phyloP scores from a whole-genome alignment of 2,113 vertebrate genomes.

The Hemiscyllium ocellatum region DNA sequence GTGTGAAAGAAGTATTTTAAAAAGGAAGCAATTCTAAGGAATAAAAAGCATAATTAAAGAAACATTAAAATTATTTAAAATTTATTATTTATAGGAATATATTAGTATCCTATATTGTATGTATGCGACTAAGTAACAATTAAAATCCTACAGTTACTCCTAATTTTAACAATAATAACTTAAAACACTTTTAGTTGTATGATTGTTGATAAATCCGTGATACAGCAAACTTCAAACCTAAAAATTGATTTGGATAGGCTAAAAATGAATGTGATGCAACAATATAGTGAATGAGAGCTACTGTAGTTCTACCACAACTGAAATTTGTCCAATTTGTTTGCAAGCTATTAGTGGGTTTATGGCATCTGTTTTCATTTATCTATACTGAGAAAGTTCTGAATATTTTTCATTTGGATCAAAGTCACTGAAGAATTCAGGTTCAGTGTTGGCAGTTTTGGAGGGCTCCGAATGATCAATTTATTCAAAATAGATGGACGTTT shows the following conservation, averaged over 20 bases:
- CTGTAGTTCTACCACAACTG: not conserved
- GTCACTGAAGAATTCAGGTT: slow-evolving; percentile 36
- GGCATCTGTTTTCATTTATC: slow-evolving; percentile 35
- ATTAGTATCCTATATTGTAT: not conserved
- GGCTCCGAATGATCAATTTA: not conserved
- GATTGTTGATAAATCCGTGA: not conserved
- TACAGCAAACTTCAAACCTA: not conserved
- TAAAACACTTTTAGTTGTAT: not conserved
- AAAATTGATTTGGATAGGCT: not conserved
- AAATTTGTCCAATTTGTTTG: slow-evolving; percentile 37
- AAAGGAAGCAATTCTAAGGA: not conserved
- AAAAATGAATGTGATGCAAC: slow-evolving; percentile 6
- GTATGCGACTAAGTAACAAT: not conserved
- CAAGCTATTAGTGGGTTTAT: slow-evolving; percentile 36
- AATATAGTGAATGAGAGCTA: not conserved
- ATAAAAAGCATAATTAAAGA: not conserved
- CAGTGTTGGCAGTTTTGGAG: slow-evolving; percentile 19
- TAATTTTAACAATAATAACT: not conserved
- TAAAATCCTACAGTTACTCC: not conserved
- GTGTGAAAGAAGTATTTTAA: not conserved
- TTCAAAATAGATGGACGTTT: slow-evolving; percentile 17
- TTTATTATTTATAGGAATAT: too few species aligned
- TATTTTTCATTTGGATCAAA: slow-evolving; percentile 35
- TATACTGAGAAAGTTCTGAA: slow-evolving; percentile 27
- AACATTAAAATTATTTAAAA: not conserved